Percentiles rank a stretch among this genome's conserved stretches.
phyloP scores from a whole-genome alignment of 2,888 invertebrate species.

The Bruchidius siliquastri region DNA sequence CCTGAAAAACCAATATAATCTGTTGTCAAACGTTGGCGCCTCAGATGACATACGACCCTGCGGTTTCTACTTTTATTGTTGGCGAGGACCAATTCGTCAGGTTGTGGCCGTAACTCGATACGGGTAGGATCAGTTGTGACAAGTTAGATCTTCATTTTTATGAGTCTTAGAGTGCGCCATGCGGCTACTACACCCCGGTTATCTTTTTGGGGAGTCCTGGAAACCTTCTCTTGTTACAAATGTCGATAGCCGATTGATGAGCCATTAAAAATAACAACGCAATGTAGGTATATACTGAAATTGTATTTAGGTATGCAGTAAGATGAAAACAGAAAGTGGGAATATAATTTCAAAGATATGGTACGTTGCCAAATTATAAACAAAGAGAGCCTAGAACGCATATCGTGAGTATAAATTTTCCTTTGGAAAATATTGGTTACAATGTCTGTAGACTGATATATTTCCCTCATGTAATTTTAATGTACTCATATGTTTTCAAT shows the following conservation, averaged over 20 bases:
- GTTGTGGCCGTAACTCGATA: not conserved
- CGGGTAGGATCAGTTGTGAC: not conserved
- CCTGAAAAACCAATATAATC: not conserved
- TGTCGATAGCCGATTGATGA: not conserved
- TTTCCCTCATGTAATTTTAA: too few relatives aligned
- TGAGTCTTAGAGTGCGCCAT: not conserved
- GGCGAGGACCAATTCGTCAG: not conserved
- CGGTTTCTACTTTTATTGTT: not conserved
- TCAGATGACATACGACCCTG: not conserved
- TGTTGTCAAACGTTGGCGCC: not conserved
- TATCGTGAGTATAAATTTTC: too few relatives aligned
- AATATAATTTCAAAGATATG: too few relatives aligned
- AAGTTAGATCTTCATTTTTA: not conserved
- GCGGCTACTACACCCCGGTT: not conserved
- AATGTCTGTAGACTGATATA: too few relatives aligned
- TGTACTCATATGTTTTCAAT: too few relatives aligned
- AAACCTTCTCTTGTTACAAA: not conserved
- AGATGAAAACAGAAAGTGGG: too few relatives aligned
- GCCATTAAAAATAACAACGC: too few relatives aligned
- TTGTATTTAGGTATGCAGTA: too few relatives aligned
- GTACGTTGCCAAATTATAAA: too few relatives aligned
- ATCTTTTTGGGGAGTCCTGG: not conserved
- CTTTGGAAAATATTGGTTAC: too few relatives aligned
- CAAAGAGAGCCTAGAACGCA: too few relatives aligned
- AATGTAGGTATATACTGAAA: too few relatives aligned